Base-by-base conservation (phyloP, 2,113 vertebrate species). In the Callipepla squamata region DNA sequence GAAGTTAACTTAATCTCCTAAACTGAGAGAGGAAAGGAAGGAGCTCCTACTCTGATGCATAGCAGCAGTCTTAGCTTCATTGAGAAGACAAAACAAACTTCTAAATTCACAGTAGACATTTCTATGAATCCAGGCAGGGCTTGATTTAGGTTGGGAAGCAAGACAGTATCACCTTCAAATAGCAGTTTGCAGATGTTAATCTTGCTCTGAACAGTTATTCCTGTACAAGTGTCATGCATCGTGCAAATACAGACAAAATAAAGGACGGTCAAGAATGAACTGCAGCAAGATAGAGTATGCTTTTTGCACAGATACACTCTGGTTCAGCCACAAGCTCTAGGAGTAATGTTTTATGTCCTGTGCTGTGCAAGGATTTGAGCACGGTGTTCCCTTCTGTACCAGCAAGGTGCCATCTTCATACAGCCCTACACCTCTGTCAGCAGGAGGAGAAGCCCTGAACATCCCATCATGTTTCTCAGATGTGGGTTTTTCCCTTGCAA, bases 221-320 rank as follows among this genome's bases (percentile, higher is more conserved):
- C 67, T 61, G 26, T 30, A 42, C 30, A 51, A 65, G 44, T 23
- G 20, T 32, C 2, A 3, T 23, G 26, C 18, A 2, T 45, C 42
- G 59, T 59, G 57, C 34, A 80, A 89, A 79, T 36, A 57, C 30
- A 76, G 53, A 65, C 44, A 75, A 72, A 87, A 89, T n/a, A 79
- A 79, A 66, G 26, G 19, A 73, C 14, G 40, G 36, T 21, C 58
- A 77, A 21, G 17, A 73, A 58, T 3, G 72, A 68, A 61, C 47
- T 63, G 65, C 58, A 69, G 14, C 0, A 5, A 58, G 40, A 57
- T 8, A 3, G 23, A 80, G 34, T 9, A 3, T 30, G 18, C 59
- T 55, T 82, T 73, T 32, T 55, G 76, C 55, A 61, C 40, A 61
- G 63, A 90, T 36, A 55, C 7, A n/a, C 20, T 19, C 7, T 61